These are phyloP conservation scores for Pristionchus maxplancki DNA, from an alignment of 2,888 invertebrate genomes.

Conservation along the genomic window DNA sequence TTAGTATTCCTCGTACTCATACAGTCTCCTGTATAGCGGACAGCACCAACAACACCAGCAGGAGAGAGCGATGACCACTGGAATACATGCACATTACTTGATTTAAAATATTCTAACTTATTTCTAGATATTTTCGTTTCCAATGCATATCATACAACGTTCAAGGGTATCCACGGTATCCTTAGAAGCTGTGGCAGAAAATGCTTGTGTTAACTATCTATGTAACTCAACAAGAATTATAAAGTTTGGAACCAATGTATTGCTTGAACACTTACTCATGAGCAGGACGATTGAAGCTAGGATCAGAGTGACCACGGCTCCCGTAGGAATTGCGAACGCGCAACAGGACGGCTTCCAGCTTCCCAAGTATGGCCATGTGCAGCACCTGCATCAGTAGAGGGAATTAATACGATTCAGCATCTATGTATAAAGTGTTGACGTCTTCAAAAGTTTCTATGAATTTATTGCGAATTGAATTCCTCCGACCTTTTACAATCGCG, in stretches of 20 bases:
- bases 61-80: constrained; percentile 75
- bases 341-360: constrained; percentile 78
- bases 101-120: no score
- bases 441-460: no score
- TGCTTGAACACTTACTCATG: constrained; percentile 66
- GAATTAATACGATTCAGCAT: background rate
- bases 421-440: no score
- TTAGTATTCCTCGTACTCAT: constrained; percentile 67
- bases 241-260: no score
- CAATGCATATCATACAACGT: no score
- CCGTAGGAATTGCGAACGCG: constrained; percentile 77
- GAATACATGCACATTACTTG: no score
- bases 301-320: constrained; percentile 77
- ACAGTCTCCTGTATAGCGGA: constrained; percentile 76
- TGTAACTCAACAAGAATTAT: no score
- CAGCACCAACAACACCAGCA: constrained; percentile 78
- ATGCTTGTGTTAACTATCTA: no score
- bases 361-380: constrained; percentile 77
- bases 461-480: no score
- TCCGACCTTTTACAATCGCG: background rate
- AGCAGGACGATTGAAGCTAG: constrained; percentile 75
- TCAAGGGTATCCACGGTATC: no score
- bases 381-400: constrained; percentile 60
- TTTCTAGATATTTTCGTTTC: no score
- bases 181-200: no score